Evolutionary conservation across 2,113 vertebrate genomes (phyloP), one percentile per base, ranked within the genome.

Genomic region (Sinocyclocheilus grahami): DNA sequence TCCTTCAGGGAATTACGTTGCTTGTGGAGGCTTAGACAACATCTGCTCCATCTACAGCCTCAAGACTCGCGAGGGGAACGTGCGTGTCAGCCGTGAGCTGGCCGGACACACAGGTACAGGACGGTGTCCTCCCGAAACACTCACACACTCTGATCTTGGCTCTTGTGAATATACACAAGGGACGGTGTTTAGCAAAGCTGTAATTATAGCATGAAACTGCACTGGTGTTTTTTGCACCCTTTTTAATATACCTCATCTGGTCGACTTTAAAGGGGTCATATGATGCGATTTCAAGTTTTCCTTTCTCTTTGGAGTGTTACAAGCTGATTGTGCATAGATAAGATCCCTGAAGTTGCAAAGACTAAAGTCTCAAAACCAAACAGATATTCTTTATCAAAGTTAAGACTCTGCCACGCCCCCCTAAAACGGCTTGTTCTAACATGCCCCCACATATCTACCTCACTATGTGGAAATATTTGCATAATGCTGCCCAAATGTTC

Each of bases 11-110:
- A 99, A 99, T 90, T 99, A 99, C 0, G 98, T 99, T 93, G 98
- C 98, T 92, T 99, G 98, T 71, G 98, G 98, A 87, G 98, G 98
- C 82, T 96, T 99, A 51, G 98, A 99, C 92, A 99, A 99, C 95
- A 99, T 99, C 91, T 99, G 98, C 91, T 99, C 98, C 92, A 99
- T 99, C 95, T 99, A 99, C 94, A 99, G 99, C 94, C 97, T 99
- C 94, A 99, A 99, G 95, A 99, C 98, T 71, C 97, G 98, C 13
- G 98, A 99, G 94, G 98, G 98, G 91, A 99, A 99, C 87, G 98
- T 99, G 83, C 97, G 98, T 20, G 98, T 99, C 89, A 99, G 98
- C 92, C 97, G 98, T 83, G 98, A 99, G 88, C 95, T 99, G 79
- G 98, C 98, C 46, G 98, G 98, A 92, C 98, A 99, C 89, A 99